Evolutionary conservation across 2,113 vertebrate species (phyloP), one percentile per base, ranked within the genome.

Genomic region (Ornithorhynchus anatinus): DNA sequence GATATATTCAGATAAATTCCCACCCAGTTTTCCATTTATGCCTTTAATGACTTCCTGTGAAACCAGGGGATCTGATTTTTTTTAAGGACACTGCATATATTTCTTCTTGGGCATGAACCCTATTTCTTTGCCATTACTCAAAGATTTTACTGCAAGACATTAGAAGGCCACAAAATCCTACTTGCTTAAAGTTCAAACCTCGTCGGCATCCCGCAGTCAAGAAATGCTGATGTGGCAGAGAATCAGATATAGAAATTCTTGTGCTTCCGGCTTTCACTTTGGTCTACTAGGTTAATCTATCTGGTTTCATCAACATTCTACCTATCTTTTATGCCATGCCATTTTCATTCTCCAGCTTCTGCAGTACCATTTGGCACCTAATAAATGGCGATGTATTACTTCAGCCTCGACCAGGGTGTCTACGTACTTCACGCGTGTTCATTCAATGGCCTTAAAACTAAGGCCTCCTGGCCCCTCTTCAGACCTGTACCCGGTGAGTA

Each of bases 211-310:
- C 57, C 80, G 71, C 42, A 78, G 36, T 37, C 77, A 74, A 12
- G 12, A 44, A 72, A 25, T 35, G 40, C 39, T 61, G 23, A 66
- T 20, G 44, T 0, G 80, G 38, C 27, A 76, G 37, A 20, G 65
- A 72, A 63, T 71, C 42, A 82, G 74, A 76, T 43, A 59, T 7
- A 77, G 60, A 86, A 72, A 82, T 27, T 35, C 12, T n/a, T 80
- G 62, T 69, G 44, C 48, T 70, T 33, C 25, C 40, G 69, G 51
- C 80, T 6, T 47, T 23, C 16, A 58, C 67, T 59, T 56, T 17
- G 57, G 67, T 65, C 75, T 84, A 79, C 48, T 66, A 85, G 75
- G 75, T 54, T 50, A 52, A 57, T 71, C 81, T 83, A 85, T 35
- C 80, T 33, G 67, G 42, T 62, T 57, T 60, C 64, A 76, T 0